Evolutionary conservation across 2,888 invertebrate genomes (phyloP), one percentile per base, ranked within the genome.

Genomic region (Caenorhabditis virilis): DNA sequence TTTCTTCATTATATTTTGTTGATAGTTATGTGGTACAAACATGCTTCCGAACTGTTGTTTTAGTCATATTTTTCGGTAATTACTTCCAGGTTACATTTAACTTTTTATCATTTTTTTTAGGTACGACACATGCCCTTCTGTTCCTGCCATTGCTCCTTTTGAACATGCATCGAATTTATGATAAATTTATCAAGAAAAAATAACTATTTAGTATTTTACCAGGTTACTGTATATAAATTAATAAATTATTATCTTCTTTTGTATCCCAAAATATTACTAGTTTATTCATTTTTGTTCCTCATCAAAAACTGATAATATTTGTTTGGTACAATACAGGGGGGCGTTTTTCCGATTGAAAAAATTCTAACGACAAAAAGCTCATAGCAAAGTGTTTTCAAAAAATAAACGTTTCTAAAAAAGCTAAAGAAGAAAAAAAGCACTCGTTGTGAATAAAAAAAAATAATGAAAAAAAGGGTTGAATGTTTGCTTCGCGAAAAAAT

Each of bases 11-110:
- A 15, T 72, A 71, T 13, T 41, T 66, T 18, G 77, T 78, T 1
- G 72, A 79, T 50, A 70, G 72, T 27, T 79, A 76, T 51, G 75
- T 79, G 9, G 77, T 79, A 1, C 77, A 78, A 45, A 79, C 79
- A 1, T 78, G 78, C 60, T 79, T 79, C 55, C 69, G 78, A 46
- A 78, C 79, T 1, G 72, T 78, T 1, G 46, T 78, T 2, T 59
- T 79, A 7, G 78, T 79, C 2, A 77, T 78, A 18, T 27, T 71
- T 13, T 79, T 75, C 45, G 78, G 78, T 74, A 20, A 62, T 62
- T 38, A n/a, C n/a, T n/a, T n/a, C n/a, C n/a, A n/a, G n/a, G n/a
- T n/a, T n/a, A n/a, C n/a, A n/a, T n/a, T n/a, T n/a, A n/a, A n/a
- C n/a, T n/a, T n/a, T n/a, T n/a, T n/a, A n/a, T n/a, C n/a, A n/a